Evolutionary conservation across 2,888 invertebrate species (phyloP).

Genomic region (Cylindroiulus punctatus): DNA sequence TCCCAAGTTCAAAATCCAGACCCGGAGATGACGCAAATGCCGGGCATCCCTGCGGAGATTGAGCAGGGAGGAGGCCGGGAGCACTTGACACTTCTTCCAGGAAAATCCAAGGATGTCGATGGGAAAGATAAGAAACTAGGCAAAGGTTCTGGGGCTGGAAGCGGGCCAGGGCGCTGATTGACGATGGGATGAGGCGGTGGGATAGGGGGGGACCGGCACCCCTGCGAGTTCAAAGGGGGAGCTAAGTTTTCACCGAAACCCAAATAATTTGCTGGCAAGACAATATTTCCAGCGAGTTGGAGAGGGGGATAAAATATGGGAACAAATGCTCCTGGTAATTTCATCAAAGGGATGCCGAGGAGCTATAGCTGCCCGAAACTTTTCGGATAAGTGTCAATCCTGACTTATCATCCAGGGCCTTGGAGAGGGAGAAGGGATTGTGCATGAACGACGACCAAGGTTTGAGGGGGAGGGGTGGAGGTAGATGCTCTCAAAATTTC

Average conservation of each 20-base stretch:
- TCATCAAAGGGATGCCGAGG: too few relatives aligned
- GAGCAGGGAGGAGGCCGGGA: neutral
- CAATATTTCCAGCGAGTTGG: neutral
- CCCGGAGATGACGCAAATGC: slow-evolving; percentile 1
- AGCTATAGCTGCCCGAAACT: neutral
- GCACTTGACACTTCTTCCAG: slow-evolving; percentile 26
- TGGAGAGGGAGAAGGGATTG: too few relatives aligned
- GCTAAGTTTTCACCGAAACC: slow-evolving; percentile 5
- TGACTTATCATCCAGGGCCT: too few relatives aligned
- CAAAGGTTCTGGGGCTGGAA: slow-evolving; percentile 15
- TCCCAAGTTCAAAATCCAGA: neutral
- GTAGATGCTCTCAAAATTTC: neutral
- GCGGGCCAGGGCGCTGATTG: neutral
- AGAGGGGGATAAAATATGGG: neutral
- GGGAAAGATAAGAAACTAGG: neutral
- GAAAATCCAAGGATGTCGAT: slow-evolving; percentile 20
- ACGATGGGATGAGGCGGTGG: neutral
- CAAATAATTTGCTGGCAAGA: neutral
- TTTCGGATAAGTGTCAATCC: neutral
- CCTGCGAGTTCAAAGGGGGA: neutral
- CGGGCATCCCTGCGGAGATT: neutral
- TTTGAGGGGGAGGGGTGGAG: too few relatives aligned
- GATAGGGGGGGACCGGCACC: neutral
- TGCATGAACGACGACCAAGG: too few relatives aligned
- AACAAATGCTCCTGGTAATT: neutral